Evolutionary conservation across 2,888 invertebrate species (phyloP), one percentile per base, ranked within the genome.

Genomic region (Poecilobothrus nobilitatus): DNA sequence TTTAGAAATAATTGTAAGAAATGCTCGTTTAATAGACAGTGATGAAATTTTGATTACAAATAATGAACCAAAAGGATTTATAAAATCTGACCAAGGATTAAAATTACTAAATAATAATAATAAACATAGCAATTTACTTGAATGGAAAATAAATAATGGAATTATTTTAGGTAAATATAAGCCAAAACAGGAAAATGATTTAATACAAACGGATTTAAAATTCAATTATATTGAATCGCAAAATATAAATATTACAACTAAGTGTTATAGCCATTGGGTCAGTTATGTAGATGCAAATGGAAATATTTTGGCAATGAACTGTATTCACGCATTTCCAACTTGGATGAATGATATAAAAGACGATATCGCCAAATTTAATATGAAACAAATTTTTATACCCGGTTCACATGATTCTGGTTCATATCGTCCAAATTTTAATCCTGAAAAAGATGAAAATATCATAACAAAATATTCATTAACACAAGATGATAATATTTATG

Each of bases 321-420:
- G 87, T 71, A 73, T 87, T 1, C 78, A 80, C 21, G 84, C 84
- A 0, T 80, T 82, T 71, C 86, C 87, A 1, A 83, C 78, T 37
- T 88, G 88, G 88, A 87, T 88, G 87, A 78, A 79, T 61, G 83
- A 86, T 12, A 77, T 83, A 74, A 80, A 78, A 44, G 71, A 77
- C 1, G 75, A 77, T 37, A 75, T 87, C 15, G 84, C 84, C 1
- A 77, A 80, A 37, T 75, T 83, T 68, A 82, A 82, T 61, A 76
- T 88, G 65, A 80, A 83, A 15, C 83, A 86, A 70, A 75, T 89
- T 5, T 86, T 90, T 71, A 83, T 90, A 73, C 90, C 90, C 1
- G 90, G 90, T 1, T 87, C 89, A 0, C 90, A 91, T 75, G 88
- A 90, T 77, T 87, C 89, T 0, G 89, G 88, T 6, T 84, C 87